A percentile compares a stretch with the other conserved stretches of the same genome.
Conservation (phyloP, 2,113 vertebrate species). For the Hypanus sabinus region DNA sequence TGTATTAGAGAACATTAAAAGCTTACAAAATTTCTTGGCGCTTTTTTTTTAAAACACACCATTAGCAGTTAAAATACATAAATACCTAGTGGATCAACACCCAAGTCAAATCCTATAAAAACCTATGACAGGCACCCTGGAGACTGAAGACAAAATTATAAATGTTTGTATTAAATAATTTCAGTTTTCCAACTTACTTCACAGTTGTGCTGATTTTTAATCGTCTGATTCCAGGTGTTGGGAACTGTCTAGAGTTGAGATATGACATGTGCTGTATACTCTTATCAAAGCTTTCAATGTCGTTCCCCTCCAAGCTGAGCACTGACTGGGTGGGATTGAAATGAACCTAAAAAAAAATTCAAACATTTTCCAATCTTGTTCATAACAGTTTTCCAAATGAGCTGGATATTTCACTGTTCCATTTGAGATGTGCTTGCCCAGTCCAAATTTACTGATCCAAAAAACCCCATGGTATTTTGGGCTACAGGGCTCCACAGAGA, state of each 20-base stretch:
- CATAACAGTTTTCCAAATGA: background rate
- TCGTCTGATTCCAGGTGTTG: constrained; percentile 84
- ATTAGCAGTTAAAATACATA: background rate
- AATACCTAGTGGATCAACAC: background rate
- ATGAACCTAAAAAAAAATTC: constrained; percentile 61
- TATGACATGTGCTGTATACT: constrained; percentile 90
- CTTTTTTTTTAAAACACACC: background rate
- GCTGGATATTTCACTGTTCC: background rate
- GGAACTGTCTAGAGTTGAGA: constrained; percentile 91
- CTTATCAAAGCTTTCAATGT: constrained; percentile 75
- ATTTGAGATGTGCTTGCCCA: background rate
- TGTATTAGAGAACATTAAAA: background rate
- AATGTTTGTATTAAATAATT: background rate
- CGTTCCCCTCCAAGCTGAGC: constrained; percentile 77
- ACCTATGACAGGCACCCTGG: background rate
- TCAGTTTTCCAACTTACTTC: constrained; percentile 60
- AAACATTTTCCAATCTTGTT: background rate
- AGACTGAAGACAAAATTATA: background rate
- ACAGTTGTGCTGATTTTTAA: constrained; percentile 71
- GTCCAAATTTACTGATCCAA: background rate
- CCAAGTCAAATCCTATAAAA: background rate
- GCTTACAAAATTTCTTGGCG: background rate
- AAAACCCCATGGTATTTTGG: too few species aligned
- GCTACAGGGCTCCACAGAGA: background rate
- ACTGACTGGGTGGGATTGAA: constrained; percentile 75